Evolutionary conservation across 2,888 invertebrate species (phyloP), one percentile per base, ranked within the genome.

Genomic region (Stenolophus ochropezus): DNA sequence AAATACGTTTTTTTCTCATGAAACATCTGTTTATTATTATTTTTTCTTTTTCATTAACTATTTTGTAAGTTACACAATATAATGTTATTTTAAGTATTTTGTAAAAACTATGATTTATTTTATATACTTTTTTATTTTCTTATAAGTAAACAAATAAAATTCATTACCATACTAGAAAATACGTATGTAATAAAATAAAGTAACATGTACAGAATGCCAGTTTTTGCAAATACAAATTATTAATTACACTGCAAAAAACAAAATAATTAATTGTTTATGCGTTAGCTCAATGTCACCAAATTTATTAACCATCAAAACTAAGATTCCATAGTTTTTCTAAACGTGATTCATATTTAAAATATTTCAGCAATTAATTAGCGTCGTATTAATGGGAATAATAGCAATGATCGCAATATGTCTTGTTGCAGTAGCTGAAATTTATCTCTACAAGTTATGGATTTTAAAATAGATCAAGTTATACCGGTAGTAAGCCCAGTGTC

Each of bases 401-500:
- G 11, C 61, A 25, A 23, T n/a, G 4, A 0, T 11, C 25, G 25
- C 14, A n/a, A 61, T 61, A 61, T 61, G 23, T 61, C 23, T 25
- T 61, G 5, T 23, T 8, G 14, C 23, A 14, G 61, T 25, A 61
- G 61, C 25, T 69, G 16, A 33, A 69, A 69, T 69, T 18, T 69
- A 69, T 65, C 27, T 18, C 33, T 42, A 69, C 65, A 33, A 27
- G 33, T 27, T 51, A 47, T 73, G 47, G 49, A 42, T 25, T 74
- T 74, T 74, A 58, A 76, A 53, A 42, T 58, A 56, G 74, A 74
- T 74, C 74, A 51, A 74, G 76, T 76, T 76, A 76, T 76, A 76
- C 76, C 76, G 76, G 76, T 76, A 76, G 76, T 58, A 58, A 76
- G n/a, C n/a, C n/a, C n/a, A n/a, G n/a, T n/a, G 76, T 76, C 51